Base-by-base conservation (phyloP, 2,113 vertebrate genomes). In the Takifugu bimaculatus region DNA sequence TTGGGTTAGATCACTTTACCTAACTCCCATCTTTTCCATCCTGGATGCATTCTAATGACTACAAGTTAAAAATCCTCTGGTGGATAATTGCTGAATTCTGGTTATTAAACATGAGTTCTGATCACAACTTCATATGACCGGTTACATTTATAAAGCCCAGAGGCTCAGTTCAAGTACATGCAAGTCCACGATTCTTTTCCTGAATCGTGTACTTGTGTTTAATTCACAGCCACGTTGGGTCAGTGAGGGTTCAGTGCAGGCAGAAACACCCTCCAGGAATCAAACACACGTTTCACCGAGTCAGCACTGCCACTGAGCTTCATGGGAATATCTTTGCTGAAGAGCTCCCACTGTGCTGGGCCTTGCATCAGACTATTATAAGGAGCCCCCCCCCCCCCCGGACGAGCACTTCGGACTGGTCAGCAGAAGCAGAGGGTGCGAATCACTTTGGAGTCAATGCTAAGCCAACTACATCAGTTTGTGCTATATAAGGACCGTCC, bases 241-340 rank as follows among this genome's bases (percentile, higher is more conserved):
- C 42, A 32, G 39, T 57, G 50, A 59, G 59, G 51, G 29, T 55
- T 51, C 55, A 63, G 78, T 63, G 77, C 70, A 78, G 74, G 71
- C 70, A 65, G 77, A 74, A 81, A 85, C 74, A 60, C 65, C 50
- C 65, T 74, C 49, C 65, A 67, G 67, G 74, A 76, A 84, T 84
- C 68, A 50, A 49, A 85, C 80, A 75, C 65, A 72, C 60, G 73
- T 81, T 78, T 83, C 77, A 81, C 86, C 74, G 78, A 84, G 64
- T 81, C 76, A 77, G 74, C 61, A 74, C 74, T 62, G 62, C 65
- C 65, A 63, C 77, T 11, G 63, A 75, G 48, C 60, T 75, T 70
- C 74, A 79, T 64, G 55, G 60, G 63, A 75, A 74, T 69, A 72
- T 83, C 67, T 15, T 54, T 65, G 72, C 81, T 35, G 14, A 59